Conservation (phyloP, 1,140 invertebrate species). For the Formica exsecta region DNA sequence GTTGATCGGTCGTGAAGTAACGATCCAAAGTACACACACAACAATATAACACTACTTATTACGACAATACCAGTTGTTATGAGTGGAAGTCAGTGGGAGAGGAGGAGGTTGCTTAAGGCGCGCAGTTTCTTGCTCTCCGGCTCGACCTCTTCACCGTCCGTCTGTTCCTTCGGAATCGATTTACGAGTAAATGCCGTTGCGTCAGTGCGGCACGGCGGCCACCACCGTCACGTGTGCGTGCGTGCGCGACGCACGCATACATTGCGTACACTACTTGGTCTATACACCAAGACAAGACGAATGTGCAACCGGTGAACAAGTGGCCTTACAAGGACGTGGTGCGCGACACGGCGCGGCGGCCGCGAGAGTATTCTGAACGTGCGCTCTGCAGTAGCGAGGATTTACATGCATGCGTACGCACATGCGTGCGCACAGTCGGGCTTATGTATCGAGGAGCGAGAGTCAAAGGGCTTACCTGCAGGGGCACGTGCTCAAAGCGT, state of each 20-base stretch:
- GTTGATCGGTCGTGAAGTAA: constrained; percentile 50
- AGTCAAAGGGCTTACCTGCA: constrained; percentile 16
- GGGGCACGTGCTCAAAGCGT: constrained; percentile 35
- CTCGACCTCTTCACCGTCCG: constrained; percentile 45
- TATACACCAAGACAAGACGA: constrained; percentile 59
- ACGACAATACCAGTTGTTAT: constrained; percentile 73
- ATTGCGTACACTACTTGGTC: constrained; percentile 7
- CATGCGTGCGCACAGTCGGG: constrained; percentile 29
- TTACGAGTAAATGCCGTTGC: constrained; percentile 76
- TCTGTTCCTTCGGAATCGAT: constrained; percentile 73
- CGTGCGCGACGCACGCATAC: constrained; percentile 43
- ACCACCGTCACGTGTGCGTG: constrained; percentile 38
- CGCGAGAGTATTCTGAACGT: constrained; percentile 60
- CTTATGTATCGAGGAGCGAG: background rate
- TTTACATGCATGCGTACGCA: constrained; percentile 62
- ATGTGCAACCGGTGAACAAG: too few relatives aligned
- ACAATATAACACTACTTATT: constrained; percentile 68
- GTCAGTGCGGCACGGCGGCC: constrained; percentile 50
- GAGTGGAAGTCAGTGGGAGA: constrained; percentile 32
- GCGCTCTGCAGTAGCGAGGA: constrained; percentile 57
- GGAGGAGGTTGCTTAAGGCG: constrained; percentile 65
- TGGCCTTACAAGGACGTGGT: too few relatives aligned
- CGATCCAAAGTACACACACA: constrained; percentile 42
- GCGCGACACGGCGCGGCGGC: constrained; percentile 57
- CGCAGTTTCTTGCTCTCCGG: constrained; percentile 60